Conservation (phyloP, 2,797 vertebrate species). For the Lepilemur septentrionalis region DNA sequence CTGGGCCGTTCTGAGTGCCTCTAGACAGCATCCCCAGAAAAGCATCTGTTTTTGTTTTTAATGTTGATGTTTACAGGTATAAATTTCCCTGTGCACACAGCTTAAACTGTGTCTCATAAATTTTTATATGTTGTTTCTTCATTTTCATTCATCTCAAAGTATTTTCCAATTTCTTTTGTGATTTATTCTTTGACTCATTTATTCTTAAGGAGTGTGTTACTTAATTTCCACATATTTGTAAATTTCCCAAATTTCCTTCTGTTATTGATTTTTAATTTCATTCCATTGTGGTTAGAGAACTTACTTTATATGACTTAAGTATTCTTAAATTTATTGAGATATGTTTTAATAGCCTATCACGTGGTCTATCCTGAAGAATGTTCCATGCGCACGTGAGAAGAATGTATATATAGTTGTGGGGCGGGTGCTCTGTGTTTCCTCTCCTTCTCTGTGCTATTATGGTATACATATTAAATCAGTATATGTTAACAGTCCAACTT, state of each 20-base stretch:
- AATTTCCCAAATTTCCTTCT: neutral
- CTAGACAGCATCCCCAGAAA: neutral
- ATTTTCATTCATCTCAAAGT: neutral
- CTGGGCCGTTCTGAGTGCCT: neutral
- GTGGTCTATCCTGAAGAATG: neutral
- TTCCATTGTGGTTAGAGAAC: neutral
- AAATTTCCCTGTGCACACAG: neutral
- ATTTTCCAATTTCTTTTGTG: neutral
- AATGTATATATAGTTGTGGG: neutral
- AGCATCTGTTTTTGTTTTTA: neutral
- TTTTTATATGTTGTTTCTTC: neutral
- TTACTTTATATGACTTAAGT: neutral
- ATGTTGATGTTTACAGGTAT: neutral
- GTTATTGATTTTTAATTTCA: neutral
- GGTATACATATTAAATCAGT: neutral
- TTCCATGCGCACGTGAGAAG: neutral
- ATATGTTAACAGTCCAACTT: neutral
- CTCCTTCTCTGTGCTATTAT: neutral
- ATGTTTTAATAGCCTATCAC: neutral
- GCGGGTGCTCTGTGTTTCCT: neutral
- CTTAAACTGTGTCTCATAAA: neutral
- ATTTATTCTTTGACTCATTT: neutral
- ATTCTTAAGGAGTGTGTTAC: neutral
- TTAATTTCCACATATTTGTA: neutral
- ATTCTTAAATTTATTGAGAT: neutral